phyloP scores from a whole-genome alignment of 2,888 invertebrate genomes.

The Blera fallax region DNA sequence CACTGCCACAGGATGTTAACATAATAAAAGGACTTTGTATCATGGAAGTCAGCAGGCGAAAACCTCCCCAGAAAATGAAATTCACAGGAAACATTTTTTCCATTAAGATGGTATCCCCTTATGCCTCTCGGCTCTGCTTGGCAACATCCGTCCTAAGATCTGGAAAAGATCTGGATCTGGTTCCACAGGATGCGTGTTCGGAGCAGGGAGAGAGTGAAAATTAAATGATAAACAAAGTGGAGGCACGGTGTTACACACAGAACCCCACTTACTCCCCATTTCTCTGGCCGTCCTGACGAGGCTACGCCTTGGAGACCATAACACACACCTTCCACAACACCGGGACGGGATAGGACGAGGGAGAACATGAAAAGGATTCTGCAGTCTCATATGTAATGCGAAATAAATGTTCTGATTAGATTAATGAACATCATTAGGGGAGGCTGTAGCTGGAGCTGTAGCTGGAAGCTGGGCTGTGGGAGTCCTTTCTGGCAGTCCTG shows the following conservation, averaged over 20 bases:
- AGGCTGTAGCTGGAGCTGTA: not conserved
- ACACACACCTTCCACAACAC: not conserved
- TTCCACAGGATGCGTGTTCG: not conserved
- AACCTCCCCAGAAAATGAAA: slow-evolving; percentile 8
- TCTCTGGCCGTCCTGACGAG: not conserved
- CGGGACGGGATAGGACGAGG: not conserved
- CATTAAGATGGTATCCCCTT: slow-evolving; percentile 21
- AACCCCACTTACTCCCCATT: not conserved
- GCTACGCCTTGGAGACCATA: not conserved
- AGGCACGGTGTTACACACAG: slow-evolving; percentile 14
- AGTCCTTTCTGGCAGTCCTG: not conserved
- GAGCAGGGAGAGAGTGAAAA: slow-evolving; percentile 2
- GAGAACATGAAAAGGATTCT: slow-evolving; percentile 37
- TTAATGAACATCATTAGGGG: slow-evolving; percentile 57
- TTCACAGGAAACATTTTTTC: slow-evolving; percentile 54
- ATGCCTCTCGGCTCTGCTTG: not conserved
- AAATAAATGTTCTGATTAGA: slow-evolving; percentile 61
- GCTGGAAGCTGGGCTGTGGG: not conserved
- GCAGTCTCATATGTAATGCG: slow-evolving; percentile 56
- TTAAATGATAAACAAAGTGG: slow-evolving; percentile 58
- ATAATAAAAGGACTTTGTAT: slow-evolving; percentile 44
- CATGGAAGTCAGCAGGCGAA: slow-evolving; percentile 29
- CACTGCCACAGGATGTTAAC: slow-evolving; percentile 58
- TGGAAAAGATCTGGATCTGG: not conserved
- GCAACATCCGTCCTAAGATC: not conserved